Evolutionary conservation across 2,888 invertebrate genomes (phyloP), one percentile per base, ranked within the genome.

Genomic region (Pseudococcus longispinus): DNA sequence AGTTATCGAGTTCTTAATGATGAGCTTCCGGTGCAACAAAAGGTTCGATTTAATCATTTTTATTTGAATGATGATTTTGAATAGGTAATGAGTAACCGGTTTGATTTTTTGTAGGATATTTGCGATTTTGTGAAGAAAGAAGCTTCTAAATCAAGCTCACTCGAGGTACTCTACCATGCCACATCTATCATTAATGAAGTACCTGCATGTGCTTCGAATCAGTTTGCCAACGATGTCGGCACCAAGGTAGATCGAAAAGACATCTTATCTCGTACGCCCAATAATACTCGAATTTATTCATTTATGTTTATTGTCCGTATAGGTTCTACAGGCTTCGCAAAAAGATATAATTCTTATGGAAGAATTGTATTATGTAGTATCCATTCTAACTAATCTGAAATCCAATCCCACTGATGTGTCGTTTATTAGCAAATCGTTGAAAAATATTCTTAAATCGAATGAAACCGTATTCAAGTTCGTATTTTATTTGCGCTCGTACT

Each of bases 1-100:
- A 87, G 83, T 44, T 87, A 87, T 29, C 20, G 70, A 9, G 44
- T 87, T 65, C 29, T 87, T 13, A 83, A 83, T 13, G 87, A 87
- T 26, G 46, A 74, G 29, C 44, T 83, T 2, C 87, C 87, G 11
- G 87, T 87, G 15, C 37, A 51, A 18, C 18, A 11, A 29, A 70
- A 42, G 20, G 32, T 42, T 18, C 6, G n/a, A 80, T n/a, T 80
- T 18, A 1, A 11, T 74, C 0, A 60, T n/a, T 55, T 18, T 3
- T 5, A n/a, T 55, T 8, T 0, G 11, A 23, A 0, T n/a, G 6
- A 60, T 60, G 23, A 60, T 60, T 11, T 60, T 60, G 13, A 11
- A 1, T 23, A 8, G 9, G 23, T 23, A 23, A 1, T 1, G 15
- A 51, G n/a, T n/a, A n/a, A 51, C 13, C 13, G 15, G 0, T 51